Base-by-base conservation (phyloP, 2,113 vertebrate species). In the Cygnus buccinator region DNA sequence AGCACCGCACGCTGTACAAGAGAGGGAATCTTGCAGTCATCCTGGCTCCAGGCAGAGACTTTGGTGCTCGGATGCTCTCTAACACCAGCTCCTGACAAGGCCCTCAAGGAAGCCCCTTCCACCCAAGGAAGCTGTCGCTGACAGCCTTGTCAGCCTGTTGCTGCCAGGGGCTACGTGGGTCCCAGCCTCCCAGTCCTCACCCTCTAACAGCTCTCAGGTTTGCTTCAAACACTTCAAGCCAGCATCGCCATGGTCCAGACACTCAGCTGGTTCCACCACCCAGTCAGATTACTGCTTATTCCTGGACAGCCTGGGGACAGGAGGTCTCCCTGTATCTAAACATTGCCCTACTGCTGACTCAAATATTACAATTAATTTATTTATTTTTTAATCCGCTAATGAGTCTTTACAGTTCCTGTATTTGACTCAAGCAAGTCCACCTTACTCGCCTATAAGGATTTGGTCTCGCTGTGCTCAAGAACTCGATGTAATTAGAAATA, bases 131-230 rank as follows among this genome's bases (percentile, higher is more conserved):
- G 3, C 35, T 54, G 19, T 22, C 54, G 11, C 13, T 0, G 2
- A 3, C 10, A 52, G 37, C 6, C 1, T 2, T 10, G 50, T 13
- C 61, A 41, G 26, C 22, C 68, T 0, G 0, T 15, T 0, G 2
- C 65, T 74, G 52, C 73, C 58, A 1, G 48, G 37, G 67, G 48
- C 55, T 46, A 3, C 0, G 0, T 6, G 1, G 26, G 11, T 33
- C 41, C 63, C 59, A 70, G 37, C 46, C 29, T 44, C 37, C 52
- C 12, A 3, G 61, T 25, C n/a, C 57, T 55, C 37, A 9, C 55
- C 37, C 68, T n/a, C 11, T 39, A 9, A 8, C 26, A 62, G 46
- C 70, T 59, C 71, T 61, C 46, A 0, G 5, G 7, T 79, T 84
- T 84, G 77, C 67, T 78, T 52, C 77, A 13, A 41, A 48, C 77